phyloP scores from a whole-genome alignment of 2,888 invertebrate genomes.

The Exephanes ischioxanthus region DNA sequence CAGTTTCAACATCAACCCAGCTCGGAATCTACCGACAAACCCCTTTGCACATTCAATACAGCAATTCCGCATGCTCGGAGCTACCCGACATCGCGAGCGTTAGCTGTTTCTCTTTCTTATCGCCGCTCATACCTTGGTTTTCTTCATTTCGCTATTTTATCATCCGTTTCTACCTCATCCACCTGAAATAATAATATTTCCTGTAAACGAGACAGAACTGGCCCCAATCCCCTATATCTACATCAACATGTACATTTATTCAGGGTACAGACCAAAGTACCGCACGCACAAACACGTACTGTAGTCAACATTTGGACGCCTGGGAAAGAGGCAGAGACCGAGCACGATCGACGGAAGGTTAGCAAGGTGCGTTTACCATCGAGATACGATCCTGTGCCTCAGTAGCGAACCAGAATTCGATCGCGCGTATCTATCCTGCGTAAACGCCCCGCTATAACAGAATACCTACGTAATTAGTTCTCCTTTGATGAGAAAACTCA shows the following conservation, averaged over 20 bases:
- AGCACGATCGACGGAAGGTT: neutral
- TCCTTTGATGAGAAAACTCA: constrained; percentile 75
- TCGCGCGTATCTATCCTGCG: constrained; percentile 65
- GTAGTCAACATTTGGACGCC: neutral
- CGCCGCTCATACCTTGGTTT: constrained; percentile 45
- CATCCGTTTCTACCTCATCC: constrained; percentile 39
- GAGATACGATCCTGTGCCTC: constrained; percentile 49
- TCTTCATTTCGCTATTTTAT: constrained; percentile 41
- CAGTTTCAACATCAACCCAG: constrained; percentile 54
- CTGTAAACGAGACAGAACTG: constrained; percentile 18
- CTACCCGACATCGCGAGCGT: constrained; percentile 34
- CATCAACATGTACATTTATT: neutral
- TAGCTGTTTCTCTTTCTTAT: constrained; percentile 29
- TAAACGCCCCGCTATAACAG: constrained; percentile 63
- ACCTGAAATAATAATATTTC: constrained; percentile 54
- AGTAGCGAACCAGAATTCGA: constrained; percentile 58
- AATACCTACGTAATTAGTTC: constrained; percentile 74
- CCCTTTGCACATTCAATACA: constrained; percentile 38
- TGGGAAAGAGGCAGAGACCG: neutral
- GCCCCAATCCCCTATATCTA: neutral
- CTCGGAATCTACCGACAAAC: constrained; percentile 37
- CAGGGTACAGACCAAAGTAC: neutral
- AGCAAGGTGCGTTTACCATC: constrained; percentile 54
- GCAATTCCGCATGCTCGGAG: neutral
- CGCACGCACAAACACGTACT: neutral